These are phyloP conservation scores for Lymantria monacha DNA, from an alignment of 2,888 invertebrate species.

Conservation along the genomic window DNA sequence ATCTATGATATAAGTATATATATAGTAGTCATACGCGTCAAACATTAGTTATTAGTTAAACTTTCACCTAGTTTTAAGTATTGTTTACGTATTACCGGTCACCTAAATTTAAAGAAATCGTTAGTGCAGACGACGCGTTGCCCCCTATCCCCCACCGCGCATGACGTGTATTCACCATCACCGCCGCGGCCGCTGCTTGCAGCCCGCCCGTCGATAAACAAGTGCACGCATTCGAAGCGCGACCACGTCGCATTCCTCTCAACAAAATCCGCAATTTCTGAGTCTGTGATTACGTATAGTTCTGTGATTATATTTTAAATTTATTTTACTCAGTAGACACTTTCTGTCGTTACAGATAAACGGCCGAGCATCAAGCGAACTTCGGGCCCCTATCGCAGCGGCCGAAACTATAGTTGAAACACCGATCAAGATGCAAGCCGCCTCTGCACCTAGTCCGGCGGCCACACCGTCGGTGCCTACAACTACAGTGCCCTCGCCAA, in stretches of 20 bases:
- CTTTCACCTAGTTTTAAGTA: slow-evolving; percentile 17
- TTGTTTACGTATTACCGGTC: slow-evolving; percentile 39
- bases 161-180: slow-evolving; percentile 42
- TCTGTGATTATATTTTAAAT: slow-evolving; percentile 27
- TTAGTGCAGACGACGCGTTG: slow-evolving; percentile 58
- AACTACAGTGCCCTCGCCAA: slow-evolving; percentile 61
- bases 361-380: slow-evolving; percentile 66
- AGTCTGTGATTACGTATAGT: slow-evolving; percentile 34
- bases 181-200: slow-evolving; percentile 36
- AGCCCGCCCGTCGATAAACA: slow-evolving; percentile 50
- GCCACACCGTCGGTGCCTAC: slow-evolving; percentile 62
- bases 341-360: slow-evolving; percentile 66
- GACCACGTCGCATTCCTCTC: slow-evolving; percentile 49
- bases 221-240: slow-evolving; percentile 58
- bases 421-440: slow-evolving; percentile 76
- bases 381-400: slow-evolving; percentile 79
- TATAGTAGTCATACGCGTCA: not conserved
- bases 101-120: slow-evolving; percentile 46
- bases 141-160: slow-evolving; percentile 60
- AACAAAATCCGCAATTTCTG: slow-evolving; percentile 33
- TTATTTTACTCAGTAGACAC: slow-evolving; percentile 20
- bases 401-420: slow-evolving; percentile 77
- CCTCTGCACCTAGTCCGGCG: slow-evolving; percentile 69
- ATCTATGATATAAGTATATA: not conserved
- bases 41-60: not conserved